Conservation (phyloP, 2,113 vertebrate genomes). For the Apodemus sylvaticus region DNA sequence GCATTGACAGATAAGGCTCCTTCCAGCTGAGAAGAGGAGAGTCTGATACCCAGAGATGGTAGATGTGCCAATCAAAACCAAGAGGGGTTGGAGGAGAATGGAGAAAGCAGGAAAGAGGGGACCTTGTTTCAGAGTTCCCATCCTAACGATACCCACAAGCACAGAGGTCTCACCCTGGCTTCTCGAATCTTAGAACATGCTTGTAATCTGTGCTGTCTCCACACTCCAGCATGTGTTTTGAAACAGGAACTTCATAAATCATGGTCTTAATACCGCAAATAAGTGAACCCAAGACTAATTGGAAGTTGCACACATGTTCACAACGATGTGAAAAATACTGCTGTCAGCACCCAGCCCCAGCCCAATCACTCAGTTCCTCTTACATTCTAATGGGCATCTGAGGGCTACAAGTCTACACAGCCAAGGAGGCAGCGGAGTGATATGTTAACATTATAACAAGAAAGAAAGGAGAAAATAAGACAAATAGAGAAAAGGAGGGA, state of each 20-base stretch:
- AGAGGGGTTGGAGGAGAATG: neutral
- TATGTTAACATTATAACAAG: neutral
- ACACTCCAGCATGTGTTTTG: constrained; percentile 64
- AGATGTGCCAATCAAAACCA: neutral
- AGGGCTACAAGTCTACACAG: constrained; percentile 24
- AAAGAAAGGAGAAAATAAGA: neutral
- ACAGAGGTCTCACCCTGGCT: neutral
- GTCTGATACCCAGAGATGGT: neutral
- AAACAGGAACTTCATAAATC: constrained; percentile 67
- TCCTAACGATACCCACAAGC: constrained; percentile 10
- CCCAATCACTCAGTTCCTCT: constrained; percentile 50
- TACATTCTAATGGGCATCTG: constrained; percentile 17
- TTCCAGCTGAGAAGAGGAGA: neutral
- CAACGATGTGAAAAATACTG: constrained; percentile 64
- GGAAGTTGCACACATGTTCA: constrained; percentile 72
- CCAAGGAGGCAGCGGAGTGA: neutral
- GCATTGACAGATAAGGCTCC: neutral
- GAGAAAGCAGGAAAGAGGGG: neutral
- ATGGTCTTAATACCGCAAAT: constrained; percentile 50
- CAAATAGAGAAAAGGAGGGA: neutral
- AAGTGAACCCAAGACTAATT: constrained; percentile 59
- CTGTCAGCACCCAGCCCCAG: constrained; percentile 40
- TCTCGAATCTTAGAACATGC: constrained; percentile 2
- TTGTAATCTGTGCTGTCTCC: constrained; percentile 14
- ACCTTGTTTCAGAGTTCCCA: neutral